Percentiles rank a stretch among this genome's conserved stretches.
Evolutionary conservation across 2,888 invertebrate species (phyloP).

Genomic region (Scaptomyza cyrtandrae): DNA sequence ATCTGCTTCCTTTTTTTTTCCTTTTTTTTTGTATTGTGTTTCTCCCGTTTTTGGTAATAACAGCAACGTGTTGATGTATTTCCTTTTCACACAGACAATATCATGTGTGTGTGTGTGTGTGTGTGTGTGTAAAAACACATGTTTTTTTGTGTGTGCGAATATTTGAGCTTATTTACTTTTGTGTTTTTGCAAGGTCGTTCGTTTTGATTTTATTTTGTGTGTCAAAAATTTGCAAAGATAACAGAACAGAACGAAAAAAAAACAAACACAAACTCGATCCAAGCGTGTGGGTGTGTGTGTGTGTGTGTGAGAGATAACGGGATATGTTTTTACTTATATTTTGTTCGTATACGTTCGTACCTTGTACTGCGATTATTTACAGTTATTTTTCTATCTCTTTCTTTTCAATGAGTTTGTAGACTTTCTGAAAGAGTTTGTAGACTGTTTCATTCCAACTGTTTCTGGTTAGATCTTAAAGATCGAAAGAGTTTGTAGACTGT

Average conservation of each 20-base stretch:
- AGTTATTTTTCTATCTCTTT: not conserved
- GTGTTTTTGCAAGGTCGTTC: conserved; percentile 81
- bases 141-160: conserved; percentile 45
- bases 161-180: conserved; percentile 63
- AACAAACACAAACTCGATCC: not conserved
- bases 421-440: too few relatives aligned
- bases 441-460: too few relatives aligned
- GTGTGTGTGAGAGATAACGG: not conserved
- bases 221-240: conserved; percentile 48
- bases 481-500: too few relatives aligned
- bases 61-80: conserved; percentile 68
- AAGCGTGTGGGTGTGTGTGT: not conserved
- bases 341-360: too few relatives aligned
- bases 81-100: conserved; percentile 19
- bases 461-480: too few relatives aligned
- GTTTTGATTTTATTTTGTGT: conserved; percentile 81
- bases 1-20: not conserved
- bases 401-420: too few relatives aligned
- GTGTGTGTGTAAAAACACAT: too few relatives aligned
- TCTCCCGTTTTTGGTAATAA: conserved; percentile 37
- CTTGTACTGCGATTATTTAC: not conserved
- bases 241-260: conserved; percentile 12
- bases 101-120: conserved; percentile 18
- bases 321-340: not conserved
- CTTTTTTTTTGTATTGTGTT: conserved; percentile 18